Evolutionary conservation across 2,113 vertebrate genomes (phyloP).

Genomic region (Thymallus thymallus): DNA sequence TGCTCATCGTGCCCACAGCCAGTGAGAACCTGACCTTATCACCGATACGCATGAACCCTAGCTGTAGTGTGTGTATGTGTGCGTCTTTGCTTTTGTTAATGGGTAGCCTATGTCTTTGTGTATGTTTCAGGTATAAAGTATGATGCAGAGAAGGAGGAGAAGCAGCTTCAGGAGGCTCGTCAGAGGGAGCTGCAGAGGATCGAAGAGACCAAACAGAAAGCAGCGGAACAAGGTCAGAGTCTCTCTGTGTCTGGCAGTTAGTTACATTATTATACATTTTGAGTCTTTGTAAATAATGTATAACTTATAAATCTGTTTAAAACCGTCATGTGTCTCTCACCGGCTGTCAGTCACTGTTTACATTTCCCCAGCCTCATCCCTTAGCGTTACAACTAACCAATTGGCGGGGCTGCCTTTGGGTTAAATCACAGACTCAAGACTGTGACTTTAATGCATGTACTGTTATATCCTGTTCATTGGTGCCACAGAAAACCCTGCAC

Average conservation of each 20-base stretch:
- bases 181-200: conserved; percentile 92
- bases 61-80: not conserved
- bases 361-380: too few relatives aligned
- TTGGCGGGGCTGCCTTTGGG: too few relatives aligned
- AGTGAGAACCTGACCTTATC: conserved; percentile 66
- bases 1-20: conserved; percentile 94
- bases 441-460: too few relatives aligned
- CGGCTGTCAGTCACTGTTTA: too few relatives aligned
- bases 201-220: conserved; percentile 93
- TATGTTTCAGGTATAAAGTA: conserved; percentile 87
- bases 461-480: too few relatives aligned
- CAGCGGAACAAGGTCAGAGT: conserved; percentile 84
- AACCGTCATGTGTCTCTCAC: too few relatives aligned
- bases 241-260: not conserved
- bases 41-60: not conserved
- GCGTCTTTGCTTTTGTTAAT: not conserved
- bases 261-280: too few relatives aligned
- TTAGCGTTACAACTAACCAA: too few relatives aligned
- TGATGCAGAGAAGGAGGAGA: conserved; percentile 92
- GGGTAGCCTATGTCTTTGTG: not conserved
- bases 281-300: too few relatives aligned
- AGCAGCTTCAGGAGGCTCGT: conserved; percentile 86
- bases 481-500: conserved; percentile 77
- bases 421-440: too few relatives aligned
- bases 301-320: too few relatives aligned